A percentile compares a stretch with the other conserved stretches of the same genome.
These are phyloP conservation scores for Psittacula derbiana DNA, from an alignment of 2,797 vertebrate genomes.

Conservation along the genomic window DNA sequence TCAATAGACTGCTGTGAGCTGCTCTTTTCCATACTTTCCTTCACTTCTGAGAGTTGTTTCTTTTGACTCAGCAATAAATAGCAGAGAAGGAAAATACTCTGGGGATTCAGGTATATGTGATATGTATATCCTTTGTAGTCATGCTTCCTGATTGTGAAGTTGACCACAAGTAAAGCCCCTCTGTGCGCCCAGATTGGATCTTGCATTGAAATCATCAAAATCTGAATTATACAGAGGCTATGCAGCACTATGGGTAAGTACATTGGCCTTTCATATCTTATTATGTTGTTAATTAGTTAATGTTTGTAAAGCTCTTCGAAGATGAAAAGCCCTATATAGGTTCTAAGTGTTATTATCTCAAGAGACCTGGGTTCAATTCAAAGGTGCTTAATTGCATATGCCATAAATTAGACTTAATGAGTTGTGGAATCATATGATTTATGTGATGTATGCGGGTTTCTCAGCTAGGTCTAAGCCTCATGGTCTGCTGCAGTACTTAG, in stretches of 20 bases:
- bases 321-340: conserved; percentile 70
- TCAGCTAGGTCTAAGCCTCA: background rate
- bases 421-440: conserved; percentile 49
- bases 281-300: conserved; percentile 76
- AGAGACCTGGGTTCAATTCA: conserved; percentile 64
- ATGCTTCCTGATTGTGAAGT: background rate
- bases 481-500: background rate
- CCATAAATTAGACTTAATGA: conserved; percentile 75
- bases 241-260: conserved; percentile 42
- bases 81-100: background rate
- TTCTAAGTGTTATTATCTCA: conserved; percentile 73
- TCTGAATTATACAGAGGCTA: conserved; percentile 55
- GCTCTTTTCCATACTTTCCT: background rate
- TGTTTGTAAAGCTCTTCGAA: conserved; percentile 75
- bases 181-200: background rate
- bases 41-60: background rate
- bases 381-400: conserved; percentile 74
- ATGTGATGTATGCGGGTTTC: conserved; percentile 3
- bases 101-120: background rate
- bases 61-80: background rate
- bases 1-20: background rate
- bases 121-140: background rate
- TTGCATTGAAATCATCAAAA: conserved; percentile 44
- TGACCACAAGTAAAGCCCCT: background rate
- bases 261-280: conserved; percentile 64